A percentile compares a stretch with the other conserved stretches of the same genome.
Evolutionary conservation across 2,113 vertebrate species (phyloP).

Genomic region (Dunckerocampus dactyliophorus): DNA sequence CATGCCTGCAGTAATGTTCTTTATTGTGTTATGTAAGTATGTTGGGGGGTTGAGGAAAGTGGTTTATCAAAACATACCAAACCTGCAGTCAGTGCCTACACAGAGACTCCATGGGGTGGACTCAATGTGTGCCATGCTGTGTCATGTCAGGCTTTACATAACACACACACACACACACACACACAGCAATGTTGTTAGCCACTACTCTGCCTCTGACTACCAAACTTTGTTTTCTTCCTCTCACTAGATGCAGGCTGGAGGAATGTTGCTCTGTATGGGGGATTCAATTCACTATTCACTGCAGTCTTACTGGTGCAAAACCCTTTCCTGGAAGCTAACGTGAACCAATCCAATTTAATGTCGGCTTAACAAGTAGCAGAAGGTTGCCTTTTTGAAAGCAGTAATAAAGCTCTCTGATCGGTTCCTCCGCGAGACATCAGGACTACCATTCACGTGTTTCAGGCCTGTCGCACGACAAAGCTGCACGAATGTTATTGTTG

Average conservation of each 20-base stretch:
- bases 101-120: slow-evolving; percentile 23
- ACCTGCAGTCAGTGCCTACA: slow-evolving; percentile 27
- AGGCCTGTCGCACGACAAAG: slow-evolving; percentile 43
- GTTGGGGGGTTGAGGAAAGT: slow-evolving; percentile 18
- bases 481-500: slow-evolving; percentile 53
- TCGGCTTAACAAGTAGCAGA: slow-evolving; percentile 46
- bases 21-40: slow-evolving; percentile 51
- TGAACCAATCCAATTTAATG: slow-evolving; percentile 55
- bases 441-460: slow-evolving; percentile 34
- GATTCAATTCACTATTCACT: slow-evolving; percentile 64
- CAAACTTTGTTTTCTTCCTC: slow-evolving; percentile 35
- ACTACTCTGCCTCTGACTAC: slow-evolving; percentile 42
- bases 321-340: slow-evolving; percentile 57
- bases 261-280: slow-evolving; percentile 59
- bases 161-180: slow-evolving; percentile 30
- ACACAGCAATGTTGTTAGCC: slow-evolving; percentile 41
- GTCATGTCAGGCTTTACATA: slow-evolving; percentile 49
- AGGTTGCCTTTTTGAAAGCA: slow-evolving; percentile 45
- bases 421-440: slow-evolving; percentile 34
- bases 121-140: slow-evolving; percentile 30
- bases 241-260: slow-evolving; percentile 38
- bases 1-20: slow-evolving; percentile 39
- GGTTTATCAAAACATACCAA: slow-evolving; percentile 45
- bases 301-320: slow-evolving; percentile 55
- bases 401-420: slow-evolving; percentile 32